Conservation (phyloP, 2,888 invertebrate genomes). For the Tuta absoluta region DNA sequence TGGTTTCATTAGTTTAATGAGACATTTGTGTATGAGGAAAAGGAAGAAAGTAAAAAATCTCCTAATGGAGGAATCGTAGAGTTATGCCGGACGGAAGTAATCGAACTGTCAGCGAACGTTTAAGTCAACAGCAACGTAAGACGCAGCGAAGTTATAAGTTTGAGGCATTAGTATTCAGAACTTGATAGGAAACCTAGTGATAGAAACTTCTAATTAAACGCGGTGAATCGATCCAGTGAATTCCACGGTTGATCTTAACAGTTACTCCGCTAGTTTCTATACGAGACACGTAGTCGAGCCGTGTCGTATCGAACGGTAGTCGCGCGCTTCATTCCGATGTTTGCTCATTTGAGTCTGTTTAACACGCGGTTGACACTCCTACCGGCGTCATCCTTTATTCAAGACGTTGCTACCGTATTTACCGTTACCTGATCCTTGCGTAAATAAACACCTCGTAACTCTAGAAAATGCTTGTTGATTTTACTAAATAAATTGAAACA, state of each 20-base stretch:
- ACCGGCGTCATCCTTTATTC: constrained; percentile 19
- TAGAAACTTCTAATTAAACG: constrained; percentile 3
- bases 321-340: constrained; percentile 18
- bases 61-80: neutral
- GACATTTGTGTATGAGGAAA: constrained; percentile 16
- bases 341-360: constrained; percentile 23
- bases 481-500: no score
- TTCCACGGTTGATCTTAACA: constrained; percentile 16
- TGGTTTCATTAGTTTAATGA: constrained; percentile 21
- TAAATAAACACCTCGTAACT: neutral
- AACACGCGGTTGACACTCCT: constrained; percentile 18
- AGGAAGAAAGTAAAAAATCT: constrained; percentile 13
- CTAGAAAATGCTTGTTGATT: neutral
- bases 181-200: neutral
- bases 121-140: neutral
- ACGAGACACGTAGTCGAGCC: constrained; percentile 20
- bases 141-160: constrained; percentile 7
- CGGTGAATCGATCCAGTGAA: constrained; percentile 1
- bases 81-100: neutral
- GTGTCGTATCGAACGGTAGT: neutral
- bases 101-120: neutral
- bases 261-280: constrained; percentile 6
- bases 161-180: neutral
- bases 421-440: constrained; percentile 2
- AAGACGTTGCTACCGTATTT: constrained; percentile 2